Evolutionary conservation across 2,797 vertebrate genomes (phyloP).

Genomic region (Geotrypetes seraphini): DNA sequence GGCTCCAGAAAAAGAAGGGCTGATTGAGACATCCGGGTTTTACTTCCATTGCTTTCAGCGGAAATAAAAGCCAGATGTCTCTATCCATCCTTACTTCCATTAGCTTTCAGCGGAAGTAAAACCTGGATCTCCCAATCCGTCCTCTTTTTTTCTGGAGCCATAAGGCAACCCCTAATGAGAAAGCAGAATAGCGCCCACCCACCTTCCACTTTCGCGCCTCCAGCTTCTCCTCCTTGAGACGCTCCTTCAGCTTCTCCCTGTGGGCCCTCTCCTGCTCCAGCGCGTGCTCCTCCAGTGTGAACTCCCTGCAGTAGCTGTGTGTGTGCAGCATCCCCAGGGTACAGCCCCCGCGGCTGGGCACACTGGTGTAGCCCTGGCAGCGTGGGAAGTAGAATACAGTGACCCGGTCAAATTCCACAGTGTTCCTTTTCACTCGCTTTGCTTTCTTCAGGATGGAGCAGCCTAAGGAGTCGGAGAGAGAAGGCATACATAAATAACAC

Average conservation of each 20-base stretch:
- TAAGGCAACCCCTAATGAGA: too few species aligned
- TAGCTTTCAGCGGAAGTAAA: too few species aligned
- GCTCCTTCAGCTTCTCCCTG: constrained; percentile 69
- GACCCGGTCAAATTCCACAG: constrained; percentile 82
- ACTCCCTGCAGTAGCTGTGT: constrained; percentile 67
- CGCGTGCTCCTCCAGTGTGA: constrained; percentile 79
- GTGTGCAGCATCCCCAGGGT: constrained; percentile 85
- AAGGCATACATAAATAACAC: too few species aligned
- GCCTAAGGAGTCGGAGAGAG: constrained; percentile 44
- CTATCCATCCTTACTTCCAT: too few species aligned
- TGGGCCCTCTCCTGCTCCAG: constrained; percentile 71
- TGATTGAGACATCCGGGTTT: too few species aligned
- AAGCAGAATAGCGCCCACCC: too few species aligned
- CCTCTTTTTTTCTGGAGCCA: too few species aligned
- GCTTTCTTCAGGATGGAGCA: constrained; percentile 84
- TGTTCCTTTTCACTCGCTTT: constrained; percentile 65
- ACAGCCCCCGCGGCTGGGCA: constrained; percentile 89
- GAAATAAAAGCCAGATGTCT: too few species aligned
- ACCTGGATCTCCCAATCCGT: too few species aligned
- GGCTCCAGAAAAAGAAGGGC: too few species aligned
- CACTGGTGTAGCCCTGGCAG: constrained; percentile 94
- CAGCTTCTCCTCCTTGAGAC: constrained; percentile 82
- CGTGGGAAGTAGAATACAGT: constrained; percentile 92
- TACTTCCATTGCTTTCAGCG: too few species aligned
- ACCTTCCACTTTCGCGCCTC: constrained; percentile 77